These are phyloP conservation scores for Labeo calbasu DNA, from an alignment of 2,797 vertebrate genomes.

Conservation along the genomic window DNA sequence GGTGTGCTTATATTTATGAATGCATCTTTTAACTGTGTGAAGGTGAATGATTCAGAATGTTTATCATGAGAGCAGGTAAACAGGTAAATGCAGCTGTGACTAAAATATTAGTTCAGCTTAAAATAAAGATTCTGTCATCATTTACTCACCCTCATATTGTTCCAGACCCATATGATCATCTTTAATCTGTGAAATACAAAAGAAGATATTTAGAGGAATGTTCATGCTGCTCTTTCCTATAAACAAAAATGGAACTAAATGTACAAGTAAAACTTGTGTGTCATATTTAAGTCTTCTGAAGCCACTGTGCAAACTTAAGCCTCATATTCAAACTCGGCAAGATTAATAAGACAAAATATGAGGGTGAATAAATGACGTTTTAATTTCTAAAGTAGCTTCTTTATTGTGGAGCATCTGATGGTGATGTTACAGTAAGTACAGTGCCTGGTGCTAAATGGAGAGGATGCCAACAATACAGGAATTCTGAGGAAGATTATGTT, in stretches of 20 bases:
- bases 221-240: neutral
- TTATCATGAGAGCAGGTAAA: neutral
- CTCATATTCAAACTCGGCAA: neutral
- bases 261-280: neutral
- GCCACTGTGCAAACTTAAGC: neutral
- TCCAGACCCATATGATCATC: neutral
- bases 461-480: conserved; percentile 72
- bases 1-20: conserved; percentile 73
- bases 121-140: neutral
- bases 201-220: conserved; percentile 1
- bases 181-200: neutral
- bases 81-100: neutral
- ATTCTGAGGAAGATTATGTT: conserved; percentile 76
- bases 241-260: neutral
- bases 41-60: conserved; percentile 58
- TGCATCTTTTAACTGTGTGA: conserved; percentile 65
- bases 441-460: conserved; percentile 77
- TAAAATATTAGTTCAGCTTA: neutral
- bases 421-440: conserved; percentile 74
- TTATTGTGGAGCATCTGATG: neutral
- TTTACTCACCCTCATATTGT: neutral
- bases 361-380: neutral
- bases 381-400: neutral
- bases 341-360: neutral
- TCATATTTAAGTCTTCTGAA: neutral